These are phyloP conservation scores for Squalus acanthias DNA, from an alignment of 2,797 vertebrate species.

Conservation along the genomic window DNA sequence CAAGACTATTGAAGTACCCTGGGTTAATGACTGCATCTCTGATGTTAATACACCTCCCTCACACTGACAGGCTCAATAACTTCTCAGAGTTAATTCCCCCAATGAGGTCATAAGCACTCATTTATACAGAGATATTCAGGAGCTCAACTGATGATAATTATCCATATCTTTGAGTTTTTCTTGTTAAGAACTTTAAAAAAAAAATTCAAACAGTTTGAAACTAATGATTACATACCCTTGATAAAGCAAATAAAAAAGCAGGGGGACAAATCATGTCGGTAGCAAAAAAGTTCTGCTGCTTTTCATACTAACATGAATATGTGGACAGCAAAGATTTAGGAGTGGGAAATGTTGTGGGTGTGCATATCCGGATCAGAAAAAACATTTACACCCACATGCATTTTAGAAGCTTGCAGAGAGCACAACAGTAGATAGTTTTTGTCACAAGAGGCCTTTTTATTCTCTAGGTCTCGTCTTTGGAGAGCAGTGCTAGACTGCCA, in stretches of 20 bases:
- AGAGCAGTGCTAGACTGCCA: not conserved
- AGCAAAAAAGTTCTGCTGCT: not conserved
- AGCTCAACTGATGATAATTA: not conserved
- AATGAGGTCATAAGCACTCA: not conserved
- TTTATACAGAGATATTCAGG: not conserved
- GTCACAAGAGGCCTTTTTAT: too few species aligned
- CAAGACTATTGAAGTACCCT: not conserved
- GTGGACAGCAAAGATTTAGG: not conserved
- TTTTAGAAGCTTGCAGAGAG: not conserved
- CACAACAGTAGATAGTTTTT: not conserved
- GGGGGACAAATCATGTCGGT: not conserved
- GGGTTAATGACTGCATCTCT: conserved; percentile 10
- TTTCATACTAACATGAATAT: not conserved
- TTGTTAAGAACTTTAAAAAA: too few species aligned
- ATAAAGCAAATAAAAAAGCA: not conserved
- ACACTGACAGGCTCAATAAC: conserved; percentile 8
- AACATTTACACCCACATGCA: not conserved
- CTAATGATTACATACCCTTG: not conserved
- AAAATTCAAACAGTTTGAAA: not conserved
- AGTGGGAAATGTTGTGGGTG: not conserved
- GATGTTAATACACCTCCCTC: conserved; percentile 5
- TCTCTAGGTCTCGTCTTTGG: not conserved
- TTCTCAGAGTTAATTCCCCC: not conserved
- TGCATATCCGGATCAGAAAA: not conserved
- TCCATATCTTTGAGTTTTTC: too few species aligned